Conservation (phyloP, 2,888 invertebrate genomes). For the Scaptomyza flava region DNA sequence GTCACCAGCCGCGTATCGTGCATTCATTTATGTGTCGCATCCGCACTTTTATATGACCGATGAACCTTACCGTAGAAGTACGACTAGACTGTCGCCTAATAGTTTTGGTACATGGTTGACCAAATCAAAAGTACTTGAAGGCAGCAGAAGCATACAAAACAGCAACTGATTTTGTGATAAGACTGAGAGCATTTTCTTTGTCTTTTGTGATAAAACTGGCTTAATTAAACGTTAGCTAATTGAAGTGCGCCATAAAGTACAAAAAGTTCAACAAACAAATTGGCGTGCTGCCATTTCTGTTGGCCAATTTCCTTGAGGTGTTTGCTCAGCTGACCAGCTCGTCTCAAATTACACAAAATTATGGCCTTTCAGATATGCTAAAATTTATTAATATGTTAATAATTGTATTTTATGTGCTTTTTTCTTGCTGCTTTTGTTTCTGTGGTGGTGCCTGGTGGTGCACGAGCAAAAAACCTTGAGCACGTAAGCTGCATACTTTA, state of each 20-base stretch:
- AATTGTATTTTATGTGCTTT: slow-evolving; percentile 70
- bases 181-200: neutral
- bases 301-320: slow-evolving; percentile 70
- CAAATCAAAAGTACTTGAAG: slow-evolving; percentile 7
- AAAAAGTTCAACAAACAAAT: slow-evolving; percentile 15
- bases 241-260: slow-evolving; percentile 40
- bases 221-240: neutral
- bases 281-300: slow-evolving; percentile 43
- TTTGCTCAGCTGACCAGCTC: slow-evolving; percentile 60
- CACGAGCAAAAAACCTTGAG: slow-evolving; percentile 63
- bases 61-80: slow-evolving; percentile 86
- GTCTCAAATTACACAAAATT: slow-evolving; percentile 76
- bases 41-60: slow-evolving; percentile 93
- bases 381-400: slow-evolving; percentile 83
- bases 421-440: slow-evolving; percentile 43
- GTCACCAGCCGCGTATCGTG: slow-evolving; percentile 89
- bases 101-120: slow-evolving; percentile 87
- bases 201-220: slow-evolving; percentile 14
- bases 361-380: slow-evolving; percentile 77
- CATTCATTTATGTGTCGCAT: slow-evolving; percentile 91
- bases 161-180: slow-evolving; percentile 18
- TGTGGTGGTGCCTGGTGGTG: slow-evolving; percentile 44
- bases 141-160: neutral
- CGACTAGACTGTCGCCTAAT: slow-evolving; percentile 89
- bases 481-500: slow-evolving; percentile 77